These are phyloP conservation scores for Smutsia temminckii DNA, from an alignment of 2,797 vertebrate species.

Conservation along the genomic window DNA sequence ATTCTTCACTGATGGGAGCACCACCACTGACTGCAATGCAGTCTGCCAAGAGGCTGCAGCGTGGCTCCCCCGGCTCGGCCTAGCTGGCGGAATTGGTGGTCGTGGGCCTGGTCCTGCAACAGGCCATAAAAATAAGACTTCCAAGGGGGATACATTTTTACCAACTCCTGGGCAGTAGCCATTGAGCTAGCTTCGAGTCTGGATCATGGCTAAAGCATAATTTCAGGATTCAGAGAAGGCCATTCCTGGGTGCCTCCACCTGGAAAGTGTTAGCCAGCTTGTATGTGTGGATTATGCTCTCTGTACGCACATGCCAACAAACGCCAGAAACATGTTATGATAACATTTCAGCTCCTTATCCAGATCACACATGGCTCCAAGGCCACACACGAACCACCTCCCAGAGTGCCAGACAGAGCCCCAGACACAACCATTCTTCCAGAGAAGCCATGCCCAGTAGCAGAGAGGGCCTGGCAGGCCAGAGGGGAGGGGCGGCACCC, in stretches of 20 bases:
- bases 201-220: neutral
- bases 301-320: neutral
- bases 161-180: neutral
- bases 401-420: neutral
- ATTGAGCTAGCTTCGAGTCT: neutral
- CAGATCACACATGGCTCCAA: neutral
- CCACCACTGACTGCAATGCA: too few relatives aligned
- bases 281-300: neutral
- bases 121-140: neutral
- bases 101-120: neutral
- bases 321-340: neutral
- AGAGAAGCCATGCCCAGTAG: neutral
- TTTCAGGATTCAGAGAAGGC: neutral
- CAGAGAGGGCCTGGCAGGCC: neutral
- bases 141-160: neutral
- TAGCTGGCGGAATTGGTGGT: neutral
- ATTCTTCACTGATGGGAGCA: neutral
- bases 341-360: neutral
- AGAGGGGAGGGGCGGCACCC: neutral
- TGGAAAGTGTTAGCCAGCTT: neutral
- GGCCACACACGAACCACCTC: neutral
- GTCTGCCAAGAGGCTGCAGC: too few relatives aligned
- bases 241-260: neutral
- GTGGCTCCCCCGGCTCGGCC: neutral
- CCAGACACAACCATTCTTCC: neutral